Conservation (phyloP, 2,113 vertebrate species). For the Coreoperca whiteheadi region DNA sequence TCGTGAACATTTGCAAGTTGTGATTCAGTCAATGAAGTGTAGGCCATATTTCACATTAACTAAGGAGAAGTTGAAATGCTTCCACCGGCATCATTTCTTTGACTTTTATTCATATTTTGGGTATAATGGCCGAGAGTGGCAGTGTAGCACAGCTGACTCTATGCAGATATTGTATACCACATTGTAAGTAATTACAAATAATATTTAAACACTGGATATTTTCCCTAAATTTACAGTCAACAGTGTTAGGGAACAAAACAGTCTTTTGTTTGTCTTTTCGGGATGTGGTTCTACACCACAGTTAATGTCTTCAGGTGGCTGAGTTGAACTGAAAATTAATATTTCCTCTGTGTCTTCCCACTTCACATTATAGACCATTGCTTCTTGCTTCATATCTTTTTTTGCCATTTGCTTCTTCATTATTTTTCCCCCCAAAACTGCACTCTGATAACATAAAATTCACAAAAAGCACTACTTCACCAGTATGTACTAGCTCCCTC, state of each 20-base stretch:
- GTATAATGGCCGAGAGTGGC: not conserved
- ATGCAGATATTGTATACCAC: not conserved
- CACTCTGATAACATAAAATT: slow-evolving; percentile 34
- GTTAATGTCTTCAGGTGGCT: not conserved
- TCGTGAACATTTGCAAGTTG: slow-evolving; percentile 21
- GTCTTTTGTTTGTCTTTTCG: too few species aligned
- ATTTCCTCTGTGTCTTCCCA: not conserved
- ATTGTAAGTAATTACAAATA: slow-evolving; percentile 3
- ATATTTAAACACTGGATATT: not conserved
- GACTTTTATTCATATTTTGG: slow-evolving; percentile 8
- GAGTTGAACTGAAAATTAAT: not conserved
- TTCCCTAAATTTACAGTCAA: not conserved
- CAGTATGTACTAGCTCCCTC: slow-evolving; percentile 47
- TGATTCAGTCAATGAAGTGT: slow-evolving; percentile 32
- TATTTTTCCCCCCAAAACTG: slow-evolving; percentile 2
- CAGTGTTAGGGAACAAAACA: not conserved
- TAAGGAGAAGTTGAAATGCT: slow-evolving; percentile 15
- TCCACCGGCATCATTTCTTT: slow-evolving; percentile 15
- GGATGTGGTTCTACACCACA: not conserved
- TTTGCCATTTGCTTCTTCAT: not conserved
- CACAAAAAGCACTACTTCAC: slow-evolving; percentile 25
- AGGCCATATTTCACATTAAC: slow-evolving; percentile 22
- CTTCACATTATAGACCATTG: slow-evolving; percentile 2
- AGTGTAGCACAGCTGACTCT: not conserved
- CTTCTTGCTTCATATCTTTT: not conserved